Evolutionary conservation across 2,113 vertebrate genomes (phyloP).

Genomic region (Egretta garzetta): DNA sequence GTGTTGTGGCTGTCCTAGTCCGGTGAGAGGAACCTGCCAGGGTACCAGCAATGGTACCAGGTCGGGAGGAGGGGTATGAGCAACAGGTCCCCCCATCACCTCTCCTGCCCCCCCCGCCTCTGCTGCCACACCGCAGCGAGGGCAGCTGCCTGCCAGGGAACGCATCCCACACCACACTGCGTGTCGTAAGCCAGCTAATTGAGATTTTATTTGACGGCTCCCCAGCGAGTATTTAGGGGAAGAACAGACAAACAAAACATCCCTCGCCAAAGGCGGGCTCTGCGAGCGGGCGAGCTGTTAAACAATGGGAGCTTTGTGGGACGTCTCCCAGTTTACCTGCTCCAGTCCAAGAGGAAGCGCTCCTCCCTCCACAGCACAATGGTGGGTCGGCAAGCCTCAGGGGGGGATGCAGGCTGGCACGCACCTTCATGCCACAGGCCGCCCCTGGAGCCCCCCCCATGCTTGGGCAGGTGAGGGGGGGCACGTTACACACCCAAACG

Average conservation of each 20-base stretch:
- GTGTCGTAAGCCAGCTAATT: background rate
- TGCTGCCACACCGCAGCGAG: fast-evolving
- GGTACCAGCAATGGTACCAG: fast-evolving
- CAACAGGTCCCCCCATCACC: background rate
- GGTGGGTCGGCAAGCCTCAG: background rate
- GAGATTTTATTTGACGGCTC: background rate
- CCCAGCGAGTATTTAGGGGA: background rate
- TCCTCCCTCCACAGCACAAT: background rate
- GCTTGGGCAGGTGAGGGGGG: background rate
- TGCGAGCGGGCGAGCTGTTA: background rate
- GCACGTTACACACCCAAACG: fast-evolving
- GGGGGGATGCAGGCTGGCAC: background rate
- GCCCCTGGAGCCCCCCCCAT: background rate
- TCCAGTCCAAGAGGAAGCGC: background rate
- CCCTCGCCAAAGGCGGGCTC: background rate
- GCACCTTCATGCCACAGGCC: background rate
- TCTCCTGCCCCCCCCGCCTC: background rate
- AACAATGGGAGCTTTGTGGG: background rate
- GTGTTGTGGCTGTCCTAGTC: background rate
- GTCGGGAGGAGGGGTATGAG: background rate
- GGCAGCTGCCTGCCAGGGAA: background rate
- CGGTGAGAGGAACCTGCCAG: background rate
- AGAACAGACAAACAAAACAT: background rate
- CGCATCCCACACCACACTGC: background rate
- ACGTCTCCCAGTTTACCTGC: background rate